Conservation (phyloP, 2,113 vertebrate genomes). For the Xenus cinereus region DNA sequence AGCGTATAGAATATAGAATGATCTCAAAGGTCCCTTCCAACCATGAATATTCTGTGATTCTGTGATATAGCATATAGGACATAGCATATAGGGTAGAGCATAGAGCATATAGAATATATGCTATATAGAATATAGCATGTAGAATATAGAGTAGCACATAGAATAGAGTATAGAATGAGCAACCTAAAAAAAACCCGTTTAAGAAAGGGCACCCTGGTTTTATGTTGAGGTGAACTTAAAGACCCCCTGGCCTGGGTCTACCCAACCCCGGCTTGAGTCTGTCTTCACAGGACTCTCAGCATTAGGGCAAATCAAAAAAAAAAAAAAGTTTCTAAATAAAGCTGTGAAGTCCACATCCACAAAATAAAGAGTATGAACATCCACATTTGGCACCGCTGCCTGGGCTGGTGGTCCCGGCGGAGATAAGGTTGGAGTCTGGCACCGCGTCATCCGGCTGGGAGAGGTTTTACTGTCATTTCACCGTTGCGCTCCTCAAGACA, state of each 20-base stretch:
- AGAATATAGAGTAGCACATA: background rate
- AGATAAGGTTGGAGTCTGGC: slow-evolving; percentile 7
- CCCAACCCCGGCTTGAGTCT: background rate
- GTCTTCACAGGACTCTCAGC: background rate
- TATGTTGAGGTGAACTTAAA: background rate
- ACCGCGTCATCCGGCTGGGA: fast-evolving
- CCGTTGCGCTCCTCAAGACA: background rate
- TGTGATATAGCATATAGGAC: too few species aligned
- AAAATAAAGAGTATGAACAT: background rate
- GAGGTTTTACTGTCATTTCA: background rate
- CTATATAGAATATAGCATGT: too few species aligned
- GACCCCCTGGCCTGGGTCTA: background rate
- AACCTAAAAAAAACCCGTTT: background rate
- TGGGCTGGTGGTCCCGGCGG: background rate
- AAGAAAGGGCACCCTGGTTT: background rate
- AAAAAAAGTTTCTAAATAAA: background rate
- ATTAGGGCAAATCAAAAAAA: background rate
- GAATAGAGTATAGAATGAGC: background rate
- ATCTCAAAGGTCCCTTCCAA: too few species aligned
- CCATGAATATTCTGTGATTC: too few species aligned
- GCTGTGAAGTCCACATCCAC: background rate
- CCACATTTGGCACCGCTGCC: background rate
- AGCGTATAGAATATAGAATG: background rate
- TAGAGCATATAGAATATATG: background rate
- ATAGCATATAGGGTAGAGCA: too few species aligned